These are phyloP conservation scores for Acanthosepion lycidas DNA, from an alignment of 2,888 invertebrate genomes.

Conservation along the genomic window DNA sequence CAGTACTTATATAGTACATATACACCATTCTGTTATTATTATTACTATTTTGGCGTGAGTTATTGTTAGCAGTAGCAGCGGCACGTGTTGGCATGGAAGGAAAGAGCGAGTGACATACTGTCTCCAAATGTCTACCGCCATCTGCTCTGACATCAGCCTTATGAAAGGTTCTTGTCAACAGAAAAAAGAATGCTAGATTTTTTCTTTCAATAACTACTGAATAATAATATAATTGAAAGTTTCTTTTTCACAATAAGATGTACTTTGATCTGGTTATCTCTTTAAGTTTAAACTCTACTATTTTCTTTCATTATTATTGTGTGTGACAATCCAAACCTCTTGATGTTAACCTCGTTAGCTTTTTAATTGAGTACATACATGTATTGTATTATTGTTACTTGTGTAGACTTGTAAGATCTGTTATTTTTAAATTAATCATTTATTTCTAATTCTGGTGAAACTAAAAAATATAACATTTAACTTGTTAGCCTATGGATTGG, in stretches of 20 bases:
- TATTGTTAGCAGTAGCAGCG: constrained; percentile 38
- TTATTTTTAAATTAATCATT: not conserved
- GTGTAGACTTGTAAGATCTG: not conserved
- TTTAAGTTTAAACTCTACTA: not conserved
- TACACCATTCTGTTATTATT: constrained; percentile 33
- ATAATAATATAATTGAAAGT: not conserved
- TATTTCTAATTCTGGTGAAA: not conserved
- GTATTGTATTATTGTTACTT: constrained; percentile 8
- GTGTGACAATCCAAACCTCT: not conserved
- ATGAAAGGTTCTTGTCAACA: not conserved
- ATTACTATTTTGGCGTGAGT: constrained; percentile 1
- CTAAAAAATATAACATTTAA: not conserved
- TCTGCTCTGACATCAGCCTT: not conserved
- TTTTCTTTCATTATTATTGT: not conserved
- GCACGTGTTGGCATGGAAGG: constrained; percentile 46
- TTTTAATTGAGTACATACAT: not conserved
- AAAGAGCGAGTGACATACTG: constrained; percentile 33
- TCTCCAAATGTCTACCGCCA: constrained; percentile 23
- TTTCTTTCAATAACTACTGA: not conserved
- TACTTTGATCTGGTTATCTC: not conserved
- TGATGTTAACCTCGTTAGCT: not conserved
- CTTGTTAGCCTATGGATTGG: no score
- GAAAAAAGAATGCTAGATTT: not conserved
- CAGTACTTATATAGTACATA: not conserved
- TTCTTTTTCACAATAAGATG: not conserved